phyloP scores from a whole-genome alignment of 2,113 vertebrate genomes.

The Lota lota region DNA sequence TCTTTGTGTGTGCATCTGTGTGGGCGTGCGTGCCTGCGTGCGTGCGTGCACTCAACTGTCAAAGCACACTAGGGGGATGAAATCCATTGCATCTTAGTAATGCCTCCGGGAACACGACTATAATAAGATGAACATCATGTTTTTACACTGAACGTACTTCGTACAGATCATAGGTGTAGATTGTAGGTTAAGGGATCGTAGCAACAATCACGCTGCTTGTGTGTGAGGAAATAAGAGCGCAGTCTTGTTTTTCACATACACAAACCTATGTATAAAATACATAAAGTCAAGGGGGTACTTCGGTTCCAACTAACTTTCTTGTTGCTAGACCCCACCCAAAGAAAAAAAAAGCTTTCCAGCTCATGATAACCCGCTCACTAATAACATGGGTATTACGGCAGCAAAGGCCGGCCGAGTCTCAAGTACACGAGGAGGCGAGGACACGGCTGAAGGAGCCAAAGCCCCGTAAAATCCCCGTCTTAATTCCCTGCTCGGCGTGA shows the following conservation, averaged over 20 bases:
- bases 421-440: slow-evolving; percentile 39
- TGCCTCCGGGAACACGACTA: not conserved
- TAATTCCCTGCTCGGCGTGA: slow-evolving; percentile 55
- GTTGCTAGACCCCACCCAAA: not conserved
- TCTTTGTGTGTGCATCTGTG: not conserved
- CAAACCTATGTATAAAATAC: too few relatives aligned
- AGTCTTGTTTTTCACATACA: too few relatives aligned
- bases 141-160: not conserved
- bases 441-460: slow-evolving; percentile 38
- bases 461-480: slow-evolving; percentile 51
- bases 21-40: not conserved
- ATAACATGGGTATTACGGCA: slow-evolving; percentile 47
- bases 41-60: slow-evolving; percentile 3
- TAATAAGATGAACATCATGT: not conserved
- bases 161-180: too few relatives aligned
- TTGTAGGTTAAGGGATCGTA: too few relatives aligned
- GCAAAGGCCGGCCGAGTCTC: slow-evolving; percentile 40
- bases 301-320: not conserved
- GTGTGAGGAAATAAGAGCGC: too few relatives aligned
- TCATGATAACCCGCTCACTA: slow-evolving; percentile 29
- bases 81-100: not conserved
- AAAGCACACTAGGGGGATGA: not conserved
- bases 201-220: too few relatives aligned
- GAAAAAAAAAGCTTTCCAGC: slow-evolving; percentile 17
- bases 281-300: too few relatives aligned